Conservation (phyloP, 2,888 invertebrate species). For the Ophion costatus region DNA sequence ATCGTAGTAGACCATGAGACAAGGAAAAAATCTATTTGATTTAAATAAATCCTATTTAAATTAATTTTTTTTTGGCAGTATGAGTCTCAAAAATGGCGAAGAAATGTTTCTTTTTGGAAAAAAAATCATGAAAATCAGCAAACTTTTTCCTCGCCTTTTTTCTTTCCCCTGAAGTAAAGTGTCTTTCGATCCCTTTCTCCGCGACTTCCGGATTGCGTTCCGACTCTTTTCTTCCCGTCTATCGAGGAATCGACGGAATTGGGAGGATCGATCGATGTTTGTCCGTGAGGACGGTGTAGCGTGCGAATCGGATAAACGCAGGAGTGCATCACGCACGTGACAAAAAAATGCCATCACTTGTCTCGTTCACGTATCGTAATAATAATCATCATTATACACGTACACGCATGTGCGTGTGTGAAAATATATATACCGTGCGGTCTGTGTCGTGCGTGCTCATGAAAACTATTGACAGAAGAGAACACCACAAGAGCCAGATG, state of each 20-base stretch:
- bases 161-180: too few relatives aligned
- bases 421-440: slow-evolving; percentile 17
- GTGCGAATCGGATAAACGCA: slow-evolving; percentile 41
- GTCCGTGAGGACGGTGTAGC: not conserved
- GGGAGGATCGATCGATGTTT: not conserved
- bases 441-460: slow-evolving; percentile 36
- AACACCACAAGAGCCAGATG: slow-evolving; percentile 65
- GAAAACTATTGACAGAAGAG: slow-evolving; percentile 64
- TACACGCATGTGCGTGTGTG: not conserved
- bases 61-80: too few relatives aligned
- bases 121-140: too few relatives aligned
- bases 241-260: not conserved
- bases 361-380: slow-evolving; percentile 25
- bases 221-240: not conserved
- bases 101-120: too few relatives aligned
- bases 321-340: slow-evolving; percentile 27
- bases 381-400: slow-evolving; percentile 10
- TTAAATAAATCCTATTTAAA: too few relatives aligned
- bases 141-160: too few relatives aligned
- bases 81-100: too few relatives aligned
- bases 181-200: too few relatives aligned
- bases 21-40: too few relatives aligned
- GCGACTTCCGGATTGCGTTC: not conserved
- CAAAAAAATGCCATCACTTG: slow-evolving; percentile 29
- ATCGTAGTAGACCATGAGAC: too few relatives aligned